Base-by-base conservation (phyloP, 2,888 invertebrate species). In the Argynnis bischoffii region DNA sequence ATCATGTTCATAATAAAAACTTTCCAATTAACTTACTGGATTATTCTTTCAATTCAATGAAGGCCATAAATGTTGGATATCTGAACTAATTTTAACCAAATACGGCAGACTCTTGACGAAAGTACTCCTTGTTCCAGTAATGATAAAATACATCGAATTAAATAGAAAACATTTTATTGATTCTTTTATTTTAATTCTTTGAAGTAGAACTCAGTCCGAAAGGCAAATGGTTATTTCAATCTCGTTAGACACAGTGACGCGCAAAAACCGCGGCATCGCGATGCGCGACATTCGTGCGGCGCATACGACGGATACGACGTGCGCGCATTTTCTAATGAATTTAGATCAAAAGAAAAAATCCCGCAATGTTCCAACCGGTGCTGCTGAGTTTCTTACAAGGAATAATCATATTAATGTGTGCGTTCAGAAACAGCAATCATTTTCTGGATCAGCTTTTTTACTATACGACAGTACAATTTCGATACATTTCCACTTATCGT, bases 241-340 rank as follows among this genome's bases (percentile, higher is more conserved):
- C 88, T 86, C 80, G 85, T 88, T 88, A 89, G 87, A 89, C 85
- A 80, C 83, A 78, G 83, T 80, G 86, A 81, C 82, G 84, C 78
- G 83, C 89, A 91, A 92, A 91, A 92, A 90, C 81, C 80, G 72
- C 70, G 83, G 87, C 80, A 86, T 87, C 73, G 75, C 72, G 69
- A 75, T 77, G 77, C 79, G 79, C 77, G 81, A 77, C 80, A 81
- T 81, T 79, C 78, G 81, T 81, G 84, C 84, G 86, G 84, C 84
- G 86, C 82, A 76, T 78, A 81, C 85, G 82, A 77, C 80, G 80
- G 78, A 79, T 79, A 77, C 70, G 81, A 78, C 78, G 81, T 81
- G 83, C 78, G 78, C 80, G 78, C 77, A 78, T 82, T 81, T 81
- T 82, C 85, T 82, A 83, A 86, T 88, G 88, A 88, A 89, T 89